These are phyloP conservation scores for Orchesellides sinensis DNA, from an alignment of 2,888 invertebrate genomes.

Conservation along the genomic window DNA sequence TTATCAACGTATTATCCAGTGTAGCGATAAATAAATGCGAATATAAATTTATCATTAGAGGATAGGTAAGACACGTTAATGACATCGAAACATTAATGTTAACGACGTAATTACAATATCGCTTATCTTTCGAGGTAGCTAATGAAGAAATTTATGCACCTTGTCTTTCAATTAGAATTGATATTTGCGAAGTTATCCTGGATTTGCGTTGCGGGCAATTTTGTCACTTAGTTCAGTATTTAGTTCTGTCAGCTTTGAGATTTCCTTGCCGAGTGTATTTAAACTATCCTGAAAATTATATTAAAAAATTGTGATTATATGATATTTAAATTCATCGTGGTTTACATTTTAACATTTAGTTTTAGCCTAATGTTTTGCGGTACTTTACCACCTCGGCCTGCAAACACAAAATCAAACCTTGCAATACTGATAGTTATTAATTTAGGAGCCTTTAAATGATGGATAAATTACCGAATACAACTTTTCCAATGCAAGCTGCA, in stretches of 20 bases:
- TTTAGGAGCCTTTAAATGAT: not conserved
- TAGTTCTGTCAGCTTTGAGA: constrained; percentile 82
- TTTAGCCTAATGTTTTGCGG: constrained; percentile 94
- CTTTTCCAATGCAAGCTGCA: constrained; percentile 68
- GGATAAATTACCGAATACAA: constrained; percentile 57
- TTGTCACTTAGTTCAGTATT: constrained; percentile 74
- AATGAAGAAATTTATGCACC: constrained; percentile 11
- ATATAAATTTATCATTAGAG: too few relatives aligned
- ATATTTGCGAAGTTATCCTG: constrained; percentile 10
- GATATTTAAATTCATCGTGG: not conserved
- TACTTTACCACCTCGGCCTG: constrained; percentile 88
- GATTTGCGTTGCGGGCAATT: constrained; percentile 36
- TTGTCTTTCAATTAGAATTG: not conserved
- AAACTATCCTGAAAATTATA: constrained; percentile 84
- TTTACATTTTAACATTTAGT: constrained; percentile 81
- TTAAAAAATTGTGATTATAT: not conserved
- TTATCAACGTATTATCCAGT: too few relatives aligned
- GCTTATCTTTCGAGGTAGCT: too few relatives aligned
- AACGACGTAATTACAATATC: too few relatives aligned
- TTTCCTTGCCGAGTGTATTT: constrained; percentile 88
- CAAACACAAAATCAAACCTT: constrained; percentile 60
- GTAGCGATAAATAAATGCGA: too few relatives aligned
- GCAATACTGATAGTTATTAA: not conserved
- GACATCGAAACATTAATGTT: too few relatives aligned
- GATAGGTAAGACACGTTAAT: too few relatives aligned